A percentile compares a stretch with the other conserved stretches of the same genome.
phyloP scores from a whole-genome alignment of 92 coral and sea anemone species.

The Epizoanthus illoricatus region DNA sequence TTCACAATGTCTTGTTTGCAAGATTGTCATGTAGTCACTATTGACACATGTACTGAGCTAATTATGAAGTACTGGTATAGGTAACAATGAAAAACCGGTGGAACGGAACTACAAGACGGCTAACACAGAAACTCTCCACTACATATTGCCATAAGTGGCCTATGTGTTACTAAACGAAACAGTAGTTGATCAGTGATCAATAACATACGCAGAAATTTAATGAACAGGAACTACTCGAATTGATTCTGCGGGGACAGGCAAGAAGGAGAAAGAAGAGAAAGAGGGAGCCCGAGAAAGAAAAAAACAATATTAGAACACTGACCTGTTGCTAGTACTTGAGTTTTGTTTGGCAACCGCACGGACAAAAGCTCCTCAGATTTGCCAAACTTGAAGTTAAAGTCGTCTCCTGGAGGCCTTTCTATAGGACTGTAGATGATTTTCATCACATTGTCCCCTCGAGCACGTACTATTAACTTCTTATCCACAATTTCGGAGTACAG shows the following conservation, averaged over 20 bases:
- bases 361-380: constrained; percentile 25
- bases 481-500: constrained; percentile 4
- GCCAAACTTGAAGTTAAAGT: constrained; percentile 24
- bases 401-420: constrained; percentile 28
- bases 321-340: constrained; percentile 15
- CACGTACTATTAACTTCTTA: constrained; percentile 4
- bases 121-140: no score
- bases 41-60: no score
- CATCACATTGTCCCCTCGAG: constrained; percentile 3
- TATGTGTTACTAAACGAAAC: no score
- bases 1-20: no score
- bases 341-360: background rate
- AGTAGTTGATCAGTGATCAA: no score
- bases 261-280: background rate
- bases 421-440: constrained; percentile 29
- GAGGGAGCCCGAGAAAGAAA: background rate
- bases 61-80: no score
- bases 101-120: no score
- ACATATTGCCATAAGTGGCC: no score
- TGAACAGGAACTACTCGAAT: background rate
- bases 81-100: no score
- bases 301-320: background rate
- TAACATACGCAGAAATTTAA: no score
- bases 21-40: no score
- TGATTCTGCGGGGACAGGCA: background rate